A percentile compares a stretch with the other conserved stretches of the same genome.
These are phyloP conservation scores for Galaxias olidus DNA, from an alignment of 2,797 vertebrate species.

Conservation along the genomic window DNA sequence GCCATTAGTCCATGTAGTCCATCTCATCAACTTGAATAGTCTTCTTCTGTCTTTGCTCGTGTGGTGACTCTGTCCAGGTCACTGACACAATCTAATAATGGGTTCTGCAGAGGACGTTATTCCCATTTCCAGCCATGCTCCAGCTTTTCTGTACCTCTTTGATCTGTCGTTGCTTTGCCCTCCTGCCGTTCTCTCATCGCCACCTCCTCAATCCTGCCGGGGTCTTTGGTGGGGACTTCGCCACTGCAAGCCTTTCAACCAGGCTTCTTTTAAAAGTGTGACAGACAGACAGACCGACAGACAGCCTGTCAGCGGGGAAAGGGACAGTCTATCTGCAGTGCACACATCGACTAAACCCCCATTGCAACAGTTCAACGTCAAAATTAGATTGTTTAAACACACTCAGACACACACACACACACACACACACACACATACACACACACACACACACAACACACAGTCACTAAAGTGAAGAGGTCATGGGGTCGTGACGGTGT, in stretches of 20 bases:
- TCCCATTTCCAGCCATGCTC: conserved; percentile 3
- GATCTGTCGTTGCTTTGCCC: conserved; percentile 22
- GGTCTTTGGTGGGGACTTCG: conserved; percentile 23
- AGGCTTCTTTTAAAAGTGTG: conserved; percentile 27
- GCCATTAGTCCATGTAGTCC: conserved; percentile 43
- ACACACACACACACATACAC: no score
- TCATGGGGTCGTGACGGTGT: conserved; percentile 16
- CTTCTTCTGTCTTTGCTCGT: conserved; percentile 9
- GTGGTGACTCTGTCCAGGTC: conserved; percentile 14
- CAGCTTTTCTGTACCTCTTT: conserved; percentile 25
- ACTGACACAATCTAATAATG: conserved; percentile 38
- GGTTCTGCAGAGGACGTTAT: conserved; percentile 27
- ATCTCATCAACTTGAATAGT: conserved; percentile 50
- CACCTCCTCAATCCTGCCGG: conserved; percentile 19
- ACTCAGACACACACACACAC: no score
- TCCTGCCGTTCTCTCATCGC: conserved; percentile 20
- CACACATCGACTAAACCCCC: neutral
- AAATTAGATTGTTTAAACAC: conserved; percentile 29
- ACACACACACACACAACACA: no score
- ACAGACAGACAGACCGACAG: conserved; percentile 28
- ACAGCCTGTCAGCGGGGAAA: conserved; percentile 5
- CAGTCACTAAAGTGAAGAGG: conserved; percentile 4
- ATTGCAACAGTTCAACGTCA: conserved; percentile 17
- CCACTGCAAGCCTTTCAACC: conserved; percentile 37
- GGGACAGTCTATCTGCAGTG: conserved; percentile 3